phyloP scores from a whole-genome alignment of 2,797 vertebrate species.

The Cichlasoma orientale region DNA sequence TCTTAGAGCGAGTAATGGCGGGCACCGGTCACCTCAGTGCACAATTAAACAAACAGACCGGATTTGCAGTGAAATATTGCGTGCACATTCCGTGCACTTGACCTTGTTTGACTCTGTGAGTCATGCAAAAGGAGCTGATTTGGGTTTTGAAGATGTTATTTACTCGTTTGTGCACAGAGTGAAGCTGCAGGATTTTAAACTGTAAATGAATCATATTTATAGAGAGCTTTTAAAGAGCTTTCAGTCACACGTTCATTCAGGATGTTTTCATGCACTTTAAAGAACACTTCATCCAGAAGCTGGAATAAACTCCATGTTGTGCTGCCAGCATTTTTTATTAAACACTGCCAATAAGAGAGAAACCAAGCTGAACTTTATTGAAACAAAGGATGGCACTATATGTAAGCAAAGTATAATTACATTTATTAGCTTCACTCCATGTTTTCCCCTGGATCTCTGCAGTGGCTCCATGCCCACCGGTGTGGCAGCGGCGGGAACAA shows the following conservation, averaged over 20 bases:
- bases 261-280: background rate
- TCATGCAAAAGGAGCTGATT: background rate
- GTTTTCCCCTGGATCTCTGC: background rate
- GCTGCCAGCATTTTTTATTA: no score
- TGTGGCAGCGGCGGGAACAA: background rate
- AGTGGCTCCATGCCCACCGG: background rate
- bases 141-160: background rate
- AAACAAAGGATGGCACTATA: background rate
- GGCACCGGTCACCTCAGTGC: background rate
- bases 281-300: background rate
- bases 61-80: background rate
- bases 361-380: rapidly evolving
- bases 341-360: background rate
- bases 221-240: background rate
- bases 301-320: no score
- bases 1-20: background rate
- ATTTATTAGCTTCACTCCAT: background rate
- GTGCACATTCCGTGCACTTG: background rate
- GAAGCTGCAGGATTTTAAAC: background rate
- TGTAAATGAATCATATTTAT: background rate
- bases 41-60: background rate
- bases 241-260: background rate
- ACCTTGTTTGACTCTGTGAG: background rate
- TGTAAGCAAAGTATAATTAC: background rate
- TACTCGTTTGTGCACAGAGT: background rate